These are phyloP conservation scores for Musca vetustissima DNA, from an alignment of 1,140 invertebrate species.

Conservation along the genomic window DNA sequence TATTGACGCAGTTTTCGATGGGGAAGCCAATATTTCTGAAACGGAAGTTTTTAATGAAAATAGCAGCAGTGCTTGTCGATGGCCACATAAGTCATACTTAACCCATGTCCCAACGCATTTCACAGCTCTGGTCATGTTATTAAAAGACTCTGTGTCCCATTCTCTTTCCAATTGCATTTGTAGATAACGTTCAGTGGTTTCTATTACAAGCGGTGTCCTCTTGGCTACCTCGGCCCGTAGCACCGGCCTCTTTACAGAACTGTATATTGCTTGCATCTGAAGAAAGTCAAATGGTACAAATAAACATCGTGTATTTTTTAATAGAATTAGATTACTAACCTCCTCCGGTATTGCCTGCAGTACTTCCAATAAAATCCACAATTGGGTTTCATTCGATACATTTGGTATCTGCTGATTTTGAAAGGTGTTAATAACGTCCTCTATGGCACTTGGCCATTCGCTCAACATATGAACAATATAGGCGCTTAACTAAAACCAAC, in stretches of 20 bases:
- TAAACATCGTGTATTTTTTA: not conserved
- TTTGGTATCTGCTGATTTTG: slow-evolving; percentile 63
- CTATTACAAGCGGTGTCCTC: slow-evolving; percentile 43
- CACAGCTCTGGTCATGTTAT: slow-evolving; percentile 59
- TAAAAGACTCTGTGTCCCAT: slow-evolving; percentile 47
- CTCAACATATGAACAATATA: slow-evolving; percentile 70
- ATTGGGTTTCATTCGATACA: slow-evolving; percentile 56
- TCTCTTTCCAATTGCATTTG: slow-evolving; percentile 40
- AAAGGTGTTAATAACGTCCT: slow-evolving; percentile 66
- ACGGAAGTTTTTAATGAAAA: not conserved
- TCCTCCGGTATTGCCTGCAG: slow-evolving; percentile 81
- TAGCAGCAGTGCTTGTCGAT: not conserved
- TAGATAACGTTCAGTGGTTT: slow-evolving; percentile 45
- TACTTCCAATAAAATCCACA: slow-evolving; percentile 71
- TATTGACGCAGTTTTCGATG: slow-evolving; percentile 54
- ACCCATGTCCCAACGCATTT: slow-evolving; percentile 69
- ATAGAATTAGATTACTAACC: slow-evolving; percentile 57
- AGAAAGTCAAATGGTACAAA: not conserved
- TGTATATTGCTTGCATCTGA: slow-evolving; percentile 45
- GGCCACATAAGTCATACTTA: slow-evolving; percentile 49
- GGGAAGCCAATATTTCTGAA: slow-evolving; percentile 51
- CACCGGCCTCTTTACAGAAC: slow-evolving; percentile 46
- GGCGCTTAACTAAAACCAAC: slow-evolving; percentile 62
- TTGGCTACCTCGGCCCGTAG: slow-evolving; percentile 46
- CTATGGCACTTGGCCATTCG: slow-evolving; percentile 67